Conservation (phyloP, 2,113 vertebrate genomes). For the Mastomys coucha region DNA sequence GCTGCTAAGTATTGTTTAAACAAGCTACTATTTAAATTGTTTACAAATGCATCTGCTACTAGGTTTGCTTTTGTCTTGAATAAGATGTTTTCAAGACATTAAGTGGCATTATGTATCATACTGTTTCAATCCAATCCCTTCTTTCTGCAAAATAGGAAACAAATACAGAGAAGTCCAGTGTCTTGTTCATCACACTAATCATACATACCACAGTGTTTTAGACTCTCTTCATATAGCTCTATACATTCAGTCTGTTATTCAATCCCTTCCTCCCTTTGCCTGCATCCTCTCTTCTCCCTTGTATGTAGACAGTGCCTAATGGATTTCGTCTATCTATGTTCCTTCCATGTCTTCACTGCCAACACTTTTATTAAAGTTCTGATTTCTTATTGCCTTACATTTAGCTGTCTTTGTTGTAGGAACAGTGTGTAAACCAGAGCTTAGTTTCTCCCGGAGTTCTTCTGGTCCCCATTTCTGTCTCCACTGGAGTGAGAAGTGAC, state of each 20-base stretch:
- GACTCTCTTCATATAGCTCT: not conserved
- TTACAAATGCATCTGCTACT: not conserved
- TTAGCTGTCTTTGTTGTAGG: not conserved
- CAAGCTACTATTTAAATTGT: not conserved
- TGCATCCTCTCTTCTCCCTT: not conserved
- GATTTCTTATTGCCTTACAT: not conserved
- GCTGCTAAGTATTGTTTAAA: not conserved
- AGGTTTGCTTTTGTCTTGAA: slow-evolving; percentile 27
- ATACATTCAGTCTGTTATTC: not conserved
- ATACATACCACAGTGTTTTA: not conserved
- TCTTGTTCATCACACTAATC: not conserved
- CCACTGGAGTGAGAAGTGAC: not conserved
- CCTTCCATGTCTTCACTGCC: not conserved
- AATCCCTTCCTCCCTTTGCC: not conserved
- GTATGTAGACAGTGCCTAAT: not conserved
- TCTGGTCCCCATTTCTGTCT: not conserved
- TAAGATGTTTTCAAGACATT: not conserved
- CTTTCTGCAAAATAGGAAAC: slow-evolving; percentile 1
- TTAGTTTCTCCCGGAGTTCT: not conserved
- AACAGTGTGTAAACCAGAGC: not conserved
- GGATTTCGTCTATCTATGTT: slow-evolving; percentile 24
- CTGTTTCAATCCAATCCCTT: not conserved
- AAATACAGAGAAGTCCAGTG: not conserved
- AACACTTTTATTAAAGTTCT: not conserved
- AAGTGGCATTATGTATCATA: not conserved